phyloP scores from a whole-genome alignment of 1,140 invertebrate genomes.

The Musca domestica region DNA sequence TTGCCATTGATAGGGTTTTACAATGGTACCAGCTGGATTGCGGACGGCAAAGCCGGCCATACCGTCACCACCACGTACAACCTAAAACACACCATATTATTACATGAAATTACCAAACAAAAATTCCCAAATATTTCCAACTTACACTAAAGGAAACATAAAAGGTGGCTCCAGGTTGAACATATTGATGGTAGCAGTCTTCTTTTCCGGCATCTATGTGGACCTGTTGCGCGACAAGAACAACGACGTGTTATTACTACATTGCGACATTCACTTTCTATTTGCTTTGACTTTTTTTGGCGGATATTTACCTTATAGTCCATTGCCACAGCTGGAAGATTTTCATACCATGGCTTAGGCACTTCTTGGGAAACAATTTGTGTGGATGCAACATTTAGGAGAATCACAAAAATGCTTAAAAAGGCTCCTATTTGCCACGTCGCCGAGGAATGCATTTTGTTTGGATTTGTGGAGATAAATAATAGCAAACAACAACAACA shows the following conservation, averaged over 20 bases:
- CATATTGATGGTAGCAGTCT: constrained; percentile 92
- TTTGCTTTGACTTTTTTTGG: too few species aligned
- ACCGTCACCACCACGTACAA: constrained; percentile 85
- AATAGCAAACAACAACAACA: constrained; percentile 19
- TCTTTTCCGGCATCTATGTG: constrained; percentile 91
- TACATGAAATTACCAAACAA: constrained; percentile 7
- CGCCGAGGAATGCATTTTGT: constrained; percentile 47
- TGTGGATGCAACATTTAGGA: constrained; percentile 16
- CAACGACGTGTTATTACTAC: background rate
- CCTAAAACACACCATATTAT: too few species aligned
- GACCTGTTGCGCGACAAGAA: constrained; percentile 54
- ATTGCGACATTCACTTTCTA: background rate
- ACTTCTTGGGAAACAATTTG: constrained; percentile 37
- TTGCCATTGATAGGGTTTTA: constrained; percentile 88
- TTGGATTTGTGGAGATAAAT: constrained; percentile 29
- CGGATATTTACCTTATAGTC: constrained; percentile 76
- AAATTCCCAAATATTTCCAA: too few species aligned
- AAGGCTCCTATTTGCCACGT: constrained; percentile 45
- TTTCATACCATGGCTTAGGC: constrained; percentile 68
- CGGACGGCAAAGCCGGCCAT: constrained; percentile 89
- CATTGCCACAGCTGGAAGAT: constrained; percentile 85
- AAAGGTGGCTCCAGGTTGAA: constrained; percentile 86
- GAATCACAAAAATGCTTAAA: constrained; percentile 19
- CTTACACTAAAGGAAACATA: constrained; percentile 89
- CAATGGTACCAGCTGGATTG: constrained; percentile 77